Percentiles rank a stretch among this genome's conserved stretches.
phyloP scores from a whole-genome alignment of 2,797 vertebrate genomes.

The Brotula barbata region DNA sequence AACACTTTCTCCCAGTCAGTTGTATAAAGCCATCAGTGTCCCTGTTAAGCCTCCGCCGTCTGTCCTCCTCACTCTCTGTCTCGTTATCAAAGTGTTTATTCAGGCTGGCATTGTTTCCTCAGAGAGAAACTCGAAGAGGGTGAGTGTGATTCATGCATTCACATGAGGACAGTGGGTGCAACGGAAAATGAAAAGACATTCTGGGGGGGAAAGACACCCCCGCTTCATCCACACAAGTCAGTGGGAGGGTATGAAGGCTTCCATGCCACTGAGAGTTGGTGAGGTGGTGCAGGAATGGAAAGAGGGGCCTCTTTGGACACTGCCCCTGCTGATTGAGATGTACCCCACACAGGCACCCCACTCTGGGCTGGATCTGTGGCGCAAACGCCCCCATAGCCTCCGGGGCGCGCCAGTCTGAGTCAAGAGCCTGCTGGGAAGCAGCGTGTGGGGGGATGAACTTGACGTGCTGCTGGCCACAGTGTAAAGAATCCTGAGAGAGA shows the following conservation, averaged over 20 bases:
- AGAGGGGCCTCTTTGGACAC: slow-evolving; percentile 56
- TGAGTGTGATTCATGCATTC: slow-evolving; percentile 58
- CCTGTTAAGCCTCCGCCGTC: slow-evolving; percentile 63
- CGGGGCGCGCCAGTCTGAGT: slow-evolving; percentile 72
- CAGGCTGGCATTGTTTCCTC: slow-evolving; percentile 70
- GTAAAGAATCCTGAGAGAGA: slow-evolving; percentile 63
- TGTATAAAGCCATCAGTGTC: slow-evolving; percentile 73
- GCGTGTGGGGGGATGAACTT: slow-evolving; percentile 76
- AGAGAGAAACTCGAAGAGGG: slow-evolving; percentile 46
- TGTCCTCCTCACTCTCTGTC: slow-evolving; percentile 72
- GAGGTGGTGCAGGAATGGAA: slow-evolving; percentile 66
- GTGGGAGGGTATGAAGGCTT: slow-evolving; percentile 53
- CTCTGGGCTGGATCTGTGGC: slow-evolving; percentile 54
- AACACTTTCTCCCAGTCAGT: slow-evolving; percentile 59
- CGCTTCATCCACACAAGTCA: slow-evolving; percentile 51
- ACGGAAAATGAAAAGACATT: slow-evolving; percentile 65
- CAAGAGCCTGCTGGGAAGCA: slow-evolving; percentile 80
- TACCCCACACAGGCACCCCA: slow-evolving; percentile 78
- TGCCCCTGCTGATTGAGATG: slow-evolving; percentile 92
- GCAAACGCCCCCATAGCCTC: slow-evolving; percentile 66
- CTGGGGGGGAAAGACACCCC: slow-evolving; percentile 11
- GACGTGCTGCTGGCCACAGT: slow-evolving; percentile 83
- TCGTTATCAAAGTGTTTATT: slow-evolving; percentile 72
- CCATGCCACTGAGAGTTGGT: slow-evolving; percentile 62
- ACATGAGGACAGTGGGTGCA: slow-evolving; percentile 62